Conservation (phyloP, 2,797 vertebrate genomes). For the Pelobates cultripes region DNA sequence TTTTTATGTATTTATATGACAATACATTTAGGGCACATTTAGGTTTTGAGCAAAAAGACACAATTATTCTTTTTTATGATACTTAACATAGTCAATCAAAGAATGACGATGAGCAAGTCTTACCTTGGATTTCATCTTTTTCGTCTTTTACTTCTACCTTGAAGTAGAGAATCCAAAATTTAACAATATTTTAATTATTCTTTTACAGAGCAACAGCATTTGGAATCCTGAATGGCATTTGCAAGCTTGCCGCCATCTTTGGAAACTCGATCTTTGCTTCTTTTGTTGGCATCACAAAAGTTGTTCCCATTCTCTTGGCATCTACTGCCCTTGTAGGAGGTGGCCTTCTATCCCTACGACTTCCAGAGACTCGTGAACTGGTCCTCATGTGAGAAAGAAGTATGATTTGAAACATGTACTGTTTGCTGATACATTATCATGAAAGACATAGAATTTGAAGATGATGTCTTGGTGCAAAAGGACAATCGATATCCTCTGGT, state of each 20-base stretch:
- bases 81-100: too few relatives aligned
- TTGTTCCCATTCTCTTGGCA: constrained; percentile 93
- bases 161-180: neutral
- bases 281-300: constrained; percentile 92
- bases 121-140: too few relatives aligned
- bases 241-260: constrained; percentile 90
- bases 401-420: constrained; percentile 22
- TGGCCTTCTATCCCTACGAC: constrained; percentile 87
- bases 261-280: constrained; percentile 94
- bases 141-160: too few relatives aligned
- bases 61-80: too few relatives aligned
- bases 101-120: too few relatives aligned
- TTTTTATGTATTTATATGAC: too few relatives aligned
- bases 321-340: constrained; percentile 90
- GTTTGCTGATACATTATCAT: constrained; percentile 7
- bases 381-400: constrained; percentile 82
- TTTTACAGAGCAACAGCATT: constrained; percentile 89
- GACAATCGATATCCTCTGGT: neutral
- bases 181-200: constrained; percentile 38
- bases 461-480: neutral
- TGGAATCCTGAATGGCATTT: constrained; percentile 90
- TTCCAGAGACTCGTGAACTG: constrained; percentile 94
- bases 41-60: too few relatives aligned
- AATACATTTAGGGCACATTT: too few relatives aligned
- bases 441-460: neutral